Percentiles rank a stretch among this genome's conserved stretches.
Conservation (phyloP, 2,113 vertebrate species). For the Ochotona curzoniae region DNA sequence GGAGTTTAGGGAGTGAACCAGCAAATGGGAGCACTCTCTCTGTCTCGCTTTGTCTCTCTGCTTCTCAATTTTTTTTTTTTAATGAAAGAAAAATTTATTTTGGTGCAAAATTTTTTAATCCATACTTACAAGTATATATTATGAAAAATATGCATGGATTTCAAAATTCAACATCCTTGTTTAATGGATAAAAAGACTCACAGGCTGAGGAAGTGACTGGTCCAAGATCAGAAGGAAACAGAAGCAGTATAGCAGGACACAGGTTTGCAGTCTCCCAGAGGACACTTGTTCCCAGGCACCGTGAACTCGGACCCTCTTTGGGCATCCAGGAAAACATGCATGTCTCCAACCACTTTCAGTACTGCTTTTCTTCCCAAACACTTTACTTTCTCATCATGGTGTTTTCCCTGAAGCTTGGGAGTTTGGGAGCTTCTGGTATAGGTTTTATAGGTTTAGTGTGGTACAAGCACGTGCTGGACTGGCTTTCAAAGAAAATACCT, state of each 20-base stretch:
- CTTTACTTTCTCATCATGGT: conserved; percentile 13
- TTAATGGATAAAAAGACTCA: conserved; percentile 18
- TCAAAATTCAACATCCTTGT: conserved; percentile 9
- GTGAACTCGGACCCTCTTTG: not conserved
- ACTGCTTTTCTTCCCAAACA: conserved; percentile 21
- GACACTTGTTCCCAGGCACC: not conserved
- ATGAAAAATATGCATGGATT: too few species aligned
- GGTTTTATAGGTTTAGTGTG: conserved; percentile 56
- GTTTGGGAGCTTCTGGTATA: conserved; percentile 47
- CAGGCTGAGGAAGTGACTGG: not conserved
- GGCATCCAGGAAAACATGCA: not conserved
- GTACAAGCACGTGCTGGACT: conserved; percentile 52
- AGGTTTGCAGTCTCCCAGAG: not conserved
- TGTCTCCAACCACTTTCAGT: conserved; percentile 10
- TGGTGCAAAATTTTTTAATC: too few species aligned
- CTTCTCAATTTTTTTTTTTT: too few species aligned
- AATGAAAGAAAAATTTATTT: too few species aligned
- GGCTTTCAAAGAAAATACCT: conserved; percentile 75
- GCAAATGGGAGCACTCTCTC: too few species aligned
- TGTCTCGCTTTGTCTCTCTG: too few species aligned
- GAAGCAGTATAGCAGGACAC: not conserved
- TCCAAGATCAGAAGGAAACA: conserved; percentile 8
- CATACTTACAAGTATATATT: too few species aligned
- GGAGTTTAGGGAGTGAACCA: too few species aligned
- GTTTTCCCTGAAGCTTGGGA: conserved; percentile 23